These are phyloP conservation scores for Eumacrocentrus americanus DNA, from an alignment of 2,888 invertebrate species.

Conservation along the genomic window DNA sequence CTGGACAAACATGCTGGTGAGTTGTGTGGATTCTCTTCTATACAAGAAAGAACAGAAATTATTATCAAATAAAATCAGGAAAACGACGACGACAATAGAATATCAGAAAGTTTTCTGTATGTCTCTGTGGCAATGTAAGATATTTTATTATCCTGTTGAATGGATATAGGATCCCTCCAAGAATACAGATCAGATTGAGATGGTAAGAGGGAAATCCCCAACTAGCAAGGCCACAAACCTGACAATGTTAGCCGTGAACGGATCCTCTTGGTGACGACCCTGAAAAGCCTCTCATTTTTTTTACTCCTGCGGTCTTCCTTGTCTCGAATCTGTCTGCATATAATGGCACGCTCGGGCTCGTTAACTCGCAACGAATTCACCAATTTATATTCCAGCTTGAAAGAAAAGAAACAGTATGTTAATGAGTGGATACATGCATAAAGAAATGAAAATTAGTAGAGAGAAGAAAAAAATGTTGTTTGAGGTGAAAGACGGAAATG, in stretches of 20 bases:
- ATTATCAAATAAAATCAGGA: background rate
- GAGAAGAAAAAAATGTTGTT: constrained; percentile 4
- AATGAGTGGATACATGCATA: background rate
- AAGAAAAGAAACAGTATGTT: background rate
- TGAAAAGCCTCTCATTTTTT: constrained; percentile 8
- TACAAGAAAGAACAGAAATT: too few relatives aligned
- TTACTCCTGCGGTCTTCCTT: background rate
- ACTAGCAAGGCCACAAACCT: constrained; percentile 6
- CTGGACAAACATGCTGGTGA: too few relatives aligned
- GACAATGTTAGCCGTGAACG: constrained; percentile 13
- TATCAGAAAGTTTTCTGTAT: background rate
- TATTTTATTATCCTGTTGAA: background rate
- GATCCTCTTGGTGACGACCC: constrained; percentile 9
- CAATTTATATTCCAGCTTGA: background rate
- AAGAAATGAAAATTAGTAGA: background rate
- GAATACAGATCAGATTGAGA: constrained; percentile 14
- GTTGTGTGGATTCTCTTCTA: constrained; percentile 54
- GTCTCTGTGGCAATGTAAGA: background rate
- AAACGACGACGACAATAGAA: background rate
- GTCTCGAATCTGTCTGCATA: constrained; percentile 9
- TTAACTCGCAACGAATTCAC: constrained; percentile 1
- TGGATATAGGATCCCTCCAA: background rate
- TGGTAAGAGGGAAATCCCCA: constrained; percentile 8
- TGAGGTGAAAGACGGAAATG: background rate
- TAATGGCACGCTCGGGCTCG: background rate